phyloP scores from a whole-genome alignment of 2,797 vertebrate genomes.

The Lindbergichthys nudifrons region DNA sequence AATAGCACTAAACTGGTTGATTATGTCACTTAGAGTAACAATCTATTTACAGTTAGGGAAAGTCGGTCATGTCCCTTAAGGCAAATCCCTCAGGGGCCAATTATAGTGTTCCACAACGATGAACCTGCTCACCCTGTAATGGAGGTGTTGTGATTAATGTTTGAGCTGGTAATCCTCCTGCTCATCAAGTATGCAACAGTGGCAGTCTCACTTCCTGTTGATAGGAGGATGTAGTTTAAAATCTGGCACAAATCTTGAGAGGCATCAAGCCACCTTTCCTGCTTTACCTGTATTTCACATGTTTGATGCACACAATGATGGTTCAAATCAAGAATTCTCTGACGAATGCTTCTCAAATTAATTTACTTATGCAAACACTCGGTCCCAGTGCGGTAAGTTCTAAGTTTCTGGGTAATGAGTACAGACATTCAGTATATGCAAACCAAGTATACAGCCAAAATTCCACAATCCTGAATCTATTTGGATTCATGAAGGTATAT shows the following conservation, averaged over 20 bases:
- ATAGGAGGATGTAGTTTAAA: slow-evolving; percentile 44
- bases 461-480: background rate
- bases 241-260: slow-evolving; percentile 11
- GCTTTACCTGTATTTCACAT: background rate
- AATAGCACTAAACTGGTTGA: background rate
- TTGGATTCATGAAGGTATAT: background rate
- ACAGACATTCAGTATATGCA: background rate
- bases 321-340: background rate
- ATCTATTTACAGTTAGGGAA: background rate
- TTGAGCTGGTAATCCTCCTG: slow-evolving; percentile 47
- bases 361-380: slow-evolving; percentile 14
- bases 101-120: slow-evolving; percentile 9
- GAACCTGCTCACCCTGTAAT: slow-evolving; percentile 3
- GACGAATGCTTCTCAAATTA: too few species aligned
- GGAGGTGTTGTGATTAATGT: slow-evolving; percentile 44
- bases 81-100: slow-evolving; percentile 13
- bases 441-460: background rate
- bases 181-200: slow-evolving; percentile 13
- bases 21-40: background rate
- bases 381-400: background rate
- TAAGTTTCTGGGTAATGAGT: slow-evolving; percentile 12
- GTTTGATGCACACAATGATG: background rate
- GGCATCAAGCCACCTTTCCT: background rate
- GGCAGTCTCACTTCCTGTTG: slow-evolving; percentile 49
- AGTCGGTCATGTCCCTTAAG: background rate